Base-by-base conservation (phyloP, 2,113 vertebrate species). In the Hepsetus odoe region DNA sequence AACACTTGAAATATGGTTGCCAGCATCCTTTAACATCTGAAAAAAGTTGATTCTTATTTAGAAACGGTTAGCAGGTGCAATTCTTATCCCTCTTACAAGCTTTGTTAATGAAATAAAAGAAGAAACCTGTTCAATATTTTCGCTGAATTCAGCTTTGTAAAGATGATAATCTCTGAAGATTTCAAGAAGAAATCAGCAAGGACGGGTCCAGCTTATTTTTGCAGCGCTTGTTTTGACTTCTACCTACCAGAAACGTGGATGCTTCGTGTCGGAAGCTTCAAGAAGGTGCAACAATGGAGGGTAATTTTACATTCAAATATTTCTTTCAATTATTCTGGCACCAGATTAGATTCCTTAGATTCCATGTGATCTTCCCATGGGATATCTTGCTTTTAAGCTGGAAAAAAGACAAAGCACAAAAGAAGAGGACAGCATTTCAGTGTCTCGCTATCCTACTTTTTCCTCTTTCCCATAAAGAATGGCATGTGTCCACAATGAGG, bases 311-410 rank as follows among this genome's bases (percentile, higher is more conserved):
- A 40, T 66, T 56, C 53, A 55, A 64, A 55, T 66, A 40, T 55
- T 74, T 3, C 80, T 67, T 66, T 74, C 74, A 82, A 40, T 69
- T 67, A 44, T 69, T 77, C 72, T 72, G 82, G 84, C 76, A 83
- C 80, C 72, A 77, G 77, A 78, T 80, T 75, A 84, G 68, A 84
- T 84, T 86, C 77, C 44, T 81, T 53, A 46, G 72, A 86, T 86
- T 84, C 85, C 59, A 68, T 32, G 42, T 62, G 59, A 77, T 81
- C 84, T 85, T 82, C 51, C 62, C 2, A 28, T 4, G 33, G 28
- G 72, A 26, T 62, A 76, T 62, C 75, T 82, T n/a, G 20, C 59
- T 76, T 20, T 33, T 24, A 28, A 22, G 55, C 59, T 30, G 35
- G 42, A 22, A 24, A 24, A 26, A 38, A 7, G 5, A 11, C 24